Evolutionary conservation across 1,140 invertebrate species (phyloP), one percentile per base, ranked within the genome.

Genomic region (Helicoverpa zea): DNA sequence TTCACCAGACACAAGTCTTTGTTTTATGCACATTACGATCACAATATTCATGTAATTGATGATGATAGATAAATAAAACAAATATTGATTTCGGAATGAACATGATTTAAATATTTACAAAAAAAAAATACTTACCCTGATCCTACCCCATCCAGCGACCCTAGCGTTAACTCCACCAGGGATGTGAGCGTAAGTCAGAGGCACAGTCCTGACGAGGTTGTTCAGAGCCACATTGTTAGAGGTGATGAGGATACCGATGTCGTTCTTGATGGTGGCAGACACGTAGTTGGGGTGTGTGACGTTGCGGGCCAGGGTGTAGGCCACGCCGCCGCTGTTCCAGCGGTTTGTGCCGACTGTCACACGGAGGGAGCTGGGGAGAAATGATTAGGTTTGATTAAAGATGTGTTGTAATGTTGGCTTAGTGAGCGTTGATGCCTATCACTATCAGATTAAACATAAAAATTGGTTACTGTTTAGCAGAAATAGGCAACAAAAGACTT

Each of bases 131-230:
- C 88, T 85, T 51, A 91, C 90, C 18, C 73, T 78, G 5, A 85
- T 87, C 23, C 87, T 85, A 12, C 90, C 90, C 88, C 88, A 91
- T 29, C 90, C 90, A 23, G 84, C 86, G 7, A 88, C 88, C 9
- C 81, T 85, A 11, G 82, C 74, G 0, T 51, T 18, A 0, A 89
- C 83, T 0, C 88, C 89, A 13, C 58, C 78, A 7, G 75, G 83
- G 4, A 88, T 64, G 18, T 78, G 81, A 9, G 85, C 73, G 64
- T 81, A 89, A 58, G 30, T 86, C 7, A 92, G 30, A 2, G 76
- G 29, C 0, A 90, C 63, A 0, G 54, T 7, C 2, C 43, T 29
- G 0, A 90, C 86, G 4, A 43, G 23, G 58, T 58, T 70, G 14
- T 73, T 66, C 14, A 78, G 49, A 7, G n/a, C 61, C 18, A 78